Conservation (phyloP, 2,113 vertebrate species). For the Brienomyrus brachyistius region DNA sequence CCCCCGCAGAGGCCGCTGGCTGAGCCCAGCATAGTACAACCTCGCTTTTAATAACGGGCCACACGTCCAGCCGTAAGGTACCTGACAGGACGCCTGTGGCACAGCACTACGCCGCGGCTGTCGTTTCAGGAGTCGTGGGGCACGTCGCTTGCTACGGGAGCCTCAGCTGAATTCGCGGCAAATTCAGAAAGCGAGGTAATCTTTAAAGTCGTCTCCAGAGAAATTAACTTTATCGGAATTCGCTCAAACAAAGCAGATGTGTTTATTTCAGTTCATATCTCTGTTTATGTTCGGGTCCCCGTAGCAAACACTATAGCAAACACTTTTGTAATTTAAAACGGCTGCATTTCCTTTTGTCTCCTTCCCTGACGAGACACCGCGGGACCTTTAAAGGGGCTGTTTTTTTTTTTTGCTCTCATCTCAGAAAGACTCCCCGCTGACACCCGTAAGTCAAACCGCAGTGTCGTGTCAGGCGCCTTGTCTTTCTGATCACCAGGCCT, state of each 20-base stretch:
- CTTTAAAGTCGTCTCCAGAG: neutral
- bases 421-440: neutral
- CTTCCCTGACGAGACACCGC: neutral
- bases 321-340: neutral
- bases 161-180: neutral
- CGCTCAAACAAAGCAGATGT: neutral
- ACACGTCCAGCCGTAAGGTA: neutral
- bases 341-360: neutral
- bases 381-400: neutral
- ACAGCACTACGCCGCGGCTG: neutral
- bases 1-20: neutral
- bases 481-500: neutral
- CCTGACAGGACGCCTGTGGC: neutral
- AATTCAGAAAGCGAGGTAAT: neutral
- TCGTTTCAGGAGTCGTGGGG: neutral
- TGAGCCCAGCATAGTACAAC: neutral
- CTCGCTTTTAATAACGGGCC: neutral
- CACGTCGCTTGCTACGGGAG: neutral
- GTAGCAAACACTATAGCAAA: neutral
- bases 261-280: neutral
- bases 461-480: neutral
- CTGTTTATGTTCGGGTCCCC: neutral
- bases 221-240: slow-evolving; percentile 8
- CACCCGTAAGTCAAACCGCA: neutral
- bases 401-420: neutral